These are phyloP conservation scores for Xanthorhoe spadicearia DNA, from an alignment of 2,888 invertebrate genomes.

Conservation along the genomic window DNA sequence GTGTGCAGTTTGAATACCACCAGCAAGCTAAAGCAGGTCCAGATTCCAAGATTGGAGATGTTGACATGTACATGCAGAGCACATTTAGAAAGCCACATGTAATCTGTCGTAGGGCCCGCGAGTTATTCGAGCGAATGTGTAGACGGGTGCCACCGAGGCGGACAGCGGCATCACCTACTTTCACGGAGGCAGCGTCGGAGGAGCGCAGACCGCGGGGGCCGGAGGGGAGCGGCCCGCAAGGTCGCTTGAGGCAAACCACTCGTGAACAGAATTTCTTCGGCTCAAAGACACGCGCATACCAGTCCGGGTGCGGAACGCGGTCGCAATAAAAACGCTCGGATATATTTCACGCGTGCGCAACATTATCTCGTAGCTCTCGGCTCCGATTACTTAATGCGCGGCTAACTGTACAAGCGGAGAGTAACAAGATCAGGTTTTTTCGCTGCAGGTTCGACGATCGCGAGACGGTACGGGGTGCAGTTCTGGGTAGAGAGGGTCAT, in stretches of 20 bases:
- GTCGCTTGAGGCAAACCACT: constrained; percentile 84
- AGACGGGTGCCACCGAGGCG: constrained; percentile 59
- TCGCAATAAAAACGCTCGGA: constrained; percentile 81
- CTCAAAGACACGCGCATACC: constrained; percentile 76
- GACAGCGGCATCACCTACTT: constrained; percentile 73
- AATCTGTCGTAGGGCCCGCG: constrained; percentile 66
- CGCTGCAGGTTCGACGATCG: constrained; percentile 77
- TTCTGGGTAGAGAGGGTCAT: constrained; percentile 47
- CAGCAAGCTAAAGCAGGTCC: constrained; percentile 22
- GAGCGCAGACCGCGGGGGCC: constrained; percentile 47
- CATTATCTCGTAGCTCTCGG: constrained; percentile 80
- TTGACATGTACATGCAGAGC: constrained; percentile 39
- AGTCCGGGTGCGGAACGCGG: constrained; percentile 76
- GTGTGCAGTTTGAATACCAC: background rate
- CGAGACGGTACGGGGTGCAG: constrained; percentile 63
- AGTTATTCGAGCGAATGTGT: constrained; percentile 55
- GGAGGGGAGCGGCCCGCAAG: constrained; percentile 63
- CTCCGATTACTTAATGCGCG: constrained; percentile 82
- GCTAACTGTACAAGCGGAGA: constrained; percentile 79
- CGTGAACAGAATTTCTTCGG: constrained; percentile 79
- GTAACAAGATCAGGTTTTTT: constrained; percentile 81
- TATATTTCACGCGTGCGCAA: constrained; percentile 84
- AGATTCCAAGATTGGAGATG: constrained; percentile 33
- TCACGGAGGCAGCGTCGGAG: constrained; percentile 70
- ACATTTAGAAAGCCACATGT: constrained; percentile 74